Evolutionary conservation across 1,140 invertebrate species (phyloP), one percentile per base, ranked within the genome.

Genomic region (Drosophila arizonae): DNA sequence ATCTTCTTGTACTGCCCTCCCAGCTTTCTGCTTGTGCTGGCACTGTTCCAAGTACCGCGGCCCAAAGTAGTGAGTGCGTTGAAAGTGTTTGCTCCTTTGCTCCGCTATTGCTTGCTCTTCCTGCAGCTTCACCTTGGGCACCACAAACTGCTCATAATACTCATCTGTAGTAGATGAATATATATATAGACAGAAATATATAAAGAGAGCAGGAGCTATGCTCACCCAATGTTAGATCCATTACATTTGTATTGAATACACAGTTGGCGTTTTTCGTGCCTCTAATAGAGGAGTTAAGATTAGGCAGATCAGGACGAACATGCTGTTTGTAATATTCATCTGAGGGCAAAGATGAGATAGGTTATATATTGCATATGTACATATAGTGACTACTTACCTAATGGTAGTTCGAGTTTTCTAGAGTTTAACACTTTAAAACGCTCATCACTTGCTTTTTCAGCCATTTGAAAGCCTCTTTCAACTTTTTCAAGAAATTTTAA

Each of bases 1-100:
- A 11, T 11, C 11, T 33, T 11, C 41, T 26, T 2, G 10, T n/a
- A 4, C 2, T 8, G 0, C 24, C 21, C 24, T 30, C n/a, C 11
- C 24, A 1, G 41, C 13, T 26, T 17, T 17, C 3, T 43, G 55
- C 41, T 26, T 28, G 11, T 11, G 46, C 30, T 56, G 51, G 52
- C 61, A 24, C 4, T n/a, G 24, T 1, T 61, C 21, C 48, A 65
- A 71, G 51, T 55, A 61, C 17, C 36, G 36, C 11, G 67, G 41
- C 13, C 17, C 43, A 55, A 70, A 70, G 11, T 41, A 70, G 13
- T 70, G 67, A 11, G 67, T 70, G 6, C 60, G 67, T 10, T 50
- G 10, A 41, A 30, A 70, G 3, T 21, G 30, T 10, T 5, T 13
- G 15, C 4, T 13, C 6, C 10, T 61, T 8, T 15, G 11, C 6